Conservation (phyloP, 2,888 invertebrate genomes). For the Macrophya annulata region DNA sequence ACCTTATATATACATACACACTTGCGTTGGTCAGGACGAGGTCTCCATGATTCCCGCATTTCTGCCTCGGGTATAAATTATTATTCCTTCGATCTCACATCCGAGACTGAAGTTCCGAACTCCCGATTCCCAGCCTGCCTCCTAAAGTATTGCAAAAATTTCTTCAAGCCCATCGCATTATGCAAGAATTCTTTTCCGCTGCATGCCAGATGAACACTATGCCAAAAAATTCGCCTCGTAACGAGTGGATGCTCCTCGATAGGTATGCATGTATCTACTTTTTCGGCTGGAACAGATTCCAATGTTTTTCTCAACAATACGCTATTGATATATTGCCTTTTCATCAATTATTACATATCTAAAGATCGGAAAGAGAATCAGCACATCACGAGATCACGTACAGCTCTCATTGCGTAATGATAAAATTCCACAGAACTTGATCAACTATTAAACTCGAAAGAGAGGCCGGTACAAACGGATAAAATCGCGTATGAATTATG, state of each 20-base stretch:
- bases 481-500: neutral
- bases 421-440: neutral
- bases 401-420: neutral
- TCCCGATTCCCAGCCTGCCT: neutral
- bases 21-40: constrained; percentile 28
- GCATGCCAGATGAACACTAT: constrained; percentile 22
- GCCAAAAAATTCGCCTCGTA: constrained; percentile 31
- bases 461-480: neutral
- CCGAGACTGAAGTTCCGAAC: constrained; percentile 3
- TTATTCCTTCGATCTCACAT: constrained; percentile 34
- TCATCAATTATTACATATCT: neutral
- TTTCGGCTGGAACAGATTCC: constrained; percentile 7
- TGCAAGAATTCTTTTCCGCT: constrained; percentile 37
- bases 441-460: neutral
- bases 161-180: neutral
- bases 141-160: constrained; percentile 18
- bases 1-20: neutral
- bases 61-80: constrained; percentile 18
- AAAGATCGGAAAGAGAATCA: neutral
- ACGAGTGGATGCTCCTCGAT: constrained; percentile 14
- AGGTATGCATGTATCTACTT: neutral
- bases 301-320: neutral
- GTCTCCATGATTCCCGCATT: constrained; percentile 11
- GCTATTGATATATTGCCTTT: constrained; percentile 1
- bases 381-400: too few relatives aligned